A percentile compares a stretch with the other conserved stretches of the same genome.
Evolutionary conservation across 1,140 invertebrate genomes (phyloP).

Genomic region (Copidosoma floridanum): DNA sequence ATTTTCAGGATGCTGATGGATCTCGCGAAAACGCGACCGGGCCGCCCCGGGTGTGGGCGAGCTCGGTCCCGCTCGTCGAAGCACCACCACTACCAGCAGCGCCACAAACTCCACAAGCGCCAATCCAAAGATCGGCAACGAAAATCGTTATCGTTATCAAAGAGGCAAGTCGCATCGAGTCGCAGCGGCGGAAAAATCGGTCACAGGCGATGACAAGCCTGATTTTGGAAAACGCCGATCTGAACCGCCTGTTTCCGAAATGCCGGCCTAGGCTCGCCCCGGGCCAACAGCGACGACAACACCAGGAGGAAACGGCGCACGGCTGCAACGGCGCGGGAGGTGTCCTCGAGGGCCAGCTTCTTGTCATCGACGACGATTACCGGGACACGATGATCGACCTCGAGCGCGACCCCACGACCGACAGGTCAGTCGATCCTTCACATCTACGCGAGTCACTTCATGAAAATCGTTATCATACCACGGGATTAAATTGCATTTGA

Average conservation of each 20-base stretch:
- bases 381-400: conserved; percentile 50
- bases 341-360: conserved; percentile 2
- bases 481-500: too few relatives aligned
- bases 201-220: conserved; percentile 55
- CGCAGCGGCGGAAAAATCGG: not conserved
- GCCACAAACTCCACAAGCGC: not conserved
- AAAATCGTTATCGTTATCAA: not conserved
- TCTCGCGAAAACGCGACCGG: too few relatives aligned
- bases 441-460: too few relatives aligned
- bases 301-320: conserved; percentile 5
- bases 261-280: conserved; percentile 56
- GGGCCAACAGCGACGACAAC: conserved; percentile 34
- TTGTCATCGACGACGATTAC: not conserved
- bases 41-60: too few relatives aligned
- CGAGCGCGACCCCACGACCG: conserved; percentile 52
- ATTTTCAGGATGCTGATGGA: too few relatives aligned
- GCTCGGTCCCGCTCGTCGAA: too few relatives aligned
- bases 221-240: conserved; percentile 57
- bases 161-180: not conserved
- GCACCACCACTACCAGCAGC: not conserved
- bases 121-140: not conserved
- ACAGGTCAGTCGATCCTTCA: conserved; percentile 48
- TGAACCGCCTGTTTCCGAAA: conserved; percentile 57
- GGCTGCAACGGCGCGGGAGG: conserved; percentile 27
- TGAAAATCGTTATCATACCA: too few relatives aligned